These are phyloP conservation scores for Brachyopa scutellaris DNA, from an alignment of 2,888 invertebrate genomes.

Conservation along the genomic window DNA sequence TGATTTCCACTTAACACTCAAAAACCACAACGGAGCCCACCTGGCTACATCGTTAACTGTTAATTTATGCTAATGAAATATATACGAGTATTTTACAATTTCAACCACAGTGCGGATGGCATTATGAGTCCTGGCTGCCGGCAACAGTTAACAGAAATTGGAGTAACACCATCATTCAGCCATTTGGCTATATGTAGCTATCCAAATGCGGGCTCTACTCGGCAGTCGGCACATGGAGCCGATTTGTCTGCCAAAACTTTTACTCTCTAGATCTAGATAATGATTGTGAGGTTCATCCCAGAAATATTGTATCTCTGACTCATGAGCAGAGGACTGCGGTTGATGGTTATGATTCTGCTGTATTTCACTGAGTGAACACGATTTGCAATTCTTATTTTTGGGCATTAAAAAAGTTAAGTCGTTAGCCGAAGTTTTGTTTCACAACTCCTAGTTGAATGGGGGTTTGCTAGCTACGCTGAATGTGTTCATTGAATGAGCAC, in stretches of 20 bases:
- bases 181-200: neutral
- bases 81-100: too few species aligned
- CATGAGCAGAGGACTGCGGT: neutral
- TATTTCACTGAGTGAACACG: neutral
- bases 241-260: conserved; percentile 6
- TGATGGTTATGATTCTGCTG: neutral
- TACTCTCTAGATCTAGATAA: neutral
- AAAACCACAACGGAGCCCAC: neutral
- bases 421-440: conserved; percentile 12
- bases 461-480: too few species aligned
- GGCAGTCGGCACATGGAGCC: conserved; percentile 1
- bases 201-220: neutral
- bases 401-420: conserved; percentile 3
- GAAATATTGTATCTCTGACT: neutral
- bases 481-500: too few species aligned
- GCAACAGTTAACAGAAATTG: neutral
- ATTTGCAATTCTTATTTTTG: conserved; percentile 23
- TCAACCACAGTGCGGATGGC: too few species aligned
- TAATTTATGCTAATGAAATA: conserved; percentile 35
- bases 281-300: neutral
- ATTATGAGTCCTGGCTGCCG: too few species aligned
- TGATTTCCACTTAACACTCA: neutral
- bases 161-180: neutral
- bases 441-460: too few species aligned
- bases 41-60: neutral